Evolutionary conservation across 2,797 vertebrate species (phyloP), one percentile per base, ranked within the genome.

Genomic region (Xenentodon cancila): DNA sequence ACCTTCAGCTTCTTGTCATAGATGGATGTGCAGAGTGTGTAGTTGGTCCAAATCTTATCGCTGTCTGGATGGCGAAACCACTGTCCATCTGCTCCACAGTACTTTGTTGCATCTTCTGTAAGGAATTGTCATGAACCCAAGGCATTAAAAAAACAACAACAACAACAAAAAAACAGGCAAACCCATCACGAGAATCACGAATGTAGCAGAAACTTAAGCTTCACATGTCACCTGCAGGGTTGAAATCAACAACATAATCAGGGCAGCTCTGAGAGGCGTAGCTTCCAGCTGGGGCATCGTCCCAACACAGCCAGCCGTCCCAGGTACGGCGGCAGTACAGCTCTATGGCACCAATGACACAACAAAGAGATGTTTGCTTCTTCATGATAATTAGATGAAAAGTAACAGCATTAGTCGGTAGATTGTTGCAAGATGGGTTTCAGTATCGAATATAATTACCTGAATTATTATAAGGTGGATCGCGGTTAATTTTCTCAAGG

Each of bases 221-320:
- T 27, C 1, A 53, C 16, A 1, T 18, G 30, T 66, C 91, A 98
- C 97, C 97, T 49, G 93, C 87, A 57, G 93, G 81, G 72, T 97
- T 94, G 7, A 96, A 95, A 78, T 97, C 95, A 4, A 86, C 85
- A 71, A 96, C 95, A 80, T 96, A 96, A 80, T 95, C 93, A 0
- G 97, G 97, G 57, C 97, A 98, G 65, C 92, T 91, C 82, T 97
- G 96, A 22, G 88, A 86, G 6, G 90, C 80, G 0, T 83, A 49
- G 0, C 73, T 92, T 59, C 95, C 95, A 16, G 93, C 95, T 0
- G 93, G 93, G 0, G 97, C 94, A 42, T 98, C 95, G 0, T 96
- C 95, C 97, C 97, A 98, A 78, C 97, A 98, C 51, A 97, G 56
- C 96, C 96, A 97, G 18, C 97, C 97, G 0, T 98, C 97, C 97